Evolutionary conservation across 2,888 invertebrate genomes (phyloP).

Genomic region (Melipona beecheii): DNA sequence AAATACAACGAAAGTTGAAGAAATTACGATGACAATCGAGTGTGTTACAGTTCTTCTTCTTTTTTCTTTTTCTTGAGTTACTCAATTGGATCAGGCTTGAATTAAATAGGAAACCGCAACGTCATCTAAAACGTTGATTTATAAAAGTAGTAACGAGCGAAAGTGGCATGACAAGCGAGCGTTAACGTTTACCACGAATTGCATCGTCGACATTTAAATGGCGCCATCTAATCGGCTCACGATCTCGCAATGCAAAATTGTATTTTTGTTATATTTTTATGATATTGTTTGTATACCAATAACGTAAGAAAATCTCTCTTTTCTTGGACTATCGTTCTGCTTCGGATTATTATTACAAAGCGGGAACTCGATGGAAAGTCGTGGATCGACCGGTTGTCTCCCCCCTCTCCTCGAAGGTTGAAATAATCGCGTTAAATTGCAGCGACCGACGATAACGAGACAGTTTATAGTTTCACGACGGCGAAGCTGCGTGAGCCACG

Average conservation of each 20-base stretch:
- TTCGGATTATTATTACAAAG: background rate
- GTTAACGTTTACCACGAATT: slow-evolving; percentile 12
- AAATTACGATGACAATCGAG: background rate
- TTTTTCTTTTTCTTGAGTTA: background rate
- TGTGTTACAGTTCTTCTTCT: too few species aligned
- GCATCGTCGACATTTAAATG: background rate
- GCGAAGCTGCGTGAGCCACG: slow-evolving; percentile 36
- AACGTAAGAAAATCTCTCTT: too few species aligned
- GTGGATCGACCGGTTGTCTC: slow-evolving; percentile 28
- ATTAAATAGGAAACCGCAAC: slow-evolving; percentile 13
- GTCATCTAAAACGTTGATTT: slow-evolving; percentile 20
- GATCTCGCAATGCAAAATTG: background rate
- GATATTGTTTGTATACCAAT: background rate
- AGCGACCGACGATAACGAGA: slow-evolving; percentile 43
- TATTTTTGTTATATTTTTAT: background rate
- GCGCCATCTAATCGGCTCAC: background rate
- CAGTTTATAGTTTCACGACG: slow-evolving; percentile 38
- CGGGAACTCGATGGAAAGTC: slow-evolving; percentile 38
- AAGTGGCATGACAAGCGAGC: slow-evolving; percentile 4
- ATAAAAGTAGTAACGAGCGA: slow-evolving; percentile 32
- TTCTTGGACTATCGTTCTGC: too few species aligned
- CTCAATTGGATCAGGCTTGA: background rate
- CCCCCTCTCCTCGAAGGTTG: background rate
- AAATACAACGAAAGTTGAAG: background rate
- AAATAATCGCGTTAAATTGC: slow-evolving; percentile 45